Evolutionary conservation across 2,113 vertebrate genomes (phyloP), one percentile per base, ranked within the genome.

Genomic region (Podilymbus podiceps): DNA sequence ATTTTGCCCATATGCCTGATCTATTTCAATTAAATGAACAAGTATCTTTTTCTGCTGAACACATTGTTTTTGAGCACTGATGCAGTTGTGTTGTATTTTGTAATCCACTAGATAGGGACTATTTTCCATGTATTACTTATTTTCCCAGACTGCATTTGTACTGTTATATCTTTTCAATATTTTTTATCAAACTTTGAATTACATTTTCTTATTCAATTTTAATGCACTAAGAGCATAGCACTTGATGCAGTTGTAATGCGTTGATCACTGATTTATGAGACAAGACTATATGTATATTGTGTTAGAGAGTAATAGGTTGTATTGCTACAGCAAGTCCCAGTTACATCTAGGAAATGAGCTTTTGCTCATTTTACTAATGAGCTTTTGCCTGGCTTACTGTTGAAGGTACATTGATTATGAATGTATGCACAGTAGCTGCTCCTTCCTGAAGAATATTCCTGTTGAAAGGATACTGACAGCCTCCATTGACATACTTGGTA

Each of bases 151-250:
- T 73, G 3, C 58, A 44, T 68, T 67, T 58, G 28, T 46, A 21
- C 12, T 58, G 11, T 71, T 49, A 11, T 10, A 2, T 27, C 27
- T 90, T 63, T 49, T 10, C 27, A 35, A 14, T 40, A 33, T 6
- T 27, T 40, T 9, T 63, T 46, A 40, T 64, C 40, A 81, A 72
- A 7, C 6, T 80, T 69, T 90, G 49, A 44, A 40, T 73, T 53
- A 40, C 2, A 25, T 76, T 72, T 86, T 77, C 27, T 33, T 9
- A 33, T 42, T 73, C 40, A 27, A 15, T 77, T 50, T 68, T 44
- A 50, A 6, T 55, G n/a, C 1, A 2, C 5, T 28, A 12, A 33
- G 22, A 68, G 2, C 55, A 22, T 0, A 59, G 18, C 63, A 38
- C 19, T 68, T 67, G 28, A 11, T 30, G 53, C 30, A 47, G 21